Evolutionary conservation across 2,888 invertebrate species (phyloP), one percentile per base, ranked within the genome.

Genomic region (Imbricaverruca yamaguchii): DNA sequence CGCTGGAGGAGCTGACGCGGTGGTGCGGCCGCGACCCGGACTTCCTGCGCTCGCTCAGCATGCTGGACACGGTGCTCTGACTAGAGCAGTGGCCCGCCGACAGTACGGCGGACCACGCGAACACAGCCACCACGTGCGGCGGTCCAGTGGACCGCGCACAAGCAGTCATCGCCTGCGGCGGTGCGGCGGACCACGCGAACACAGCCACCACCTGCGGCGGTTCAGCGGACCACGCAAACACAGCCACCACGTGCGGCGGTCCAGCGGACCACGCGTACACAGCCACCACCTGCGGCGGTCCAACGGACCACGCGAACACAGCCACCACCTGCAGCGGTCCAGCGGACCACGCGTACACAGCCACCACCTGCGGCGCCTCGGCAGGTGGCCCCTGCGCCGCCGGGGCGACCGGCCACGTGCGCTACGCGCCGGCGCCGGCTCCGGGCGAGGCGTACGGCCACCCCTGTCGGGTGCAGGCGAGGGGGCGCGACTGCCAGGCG

Each of bases 1-100:
- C 94, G 11, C 92, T 92, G 81, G 93, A 94, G 85, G 94, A 94
- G 88, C 89, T 94, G 85, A 91, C 92, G 79, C 90, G 92, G 84
- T 93, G 93, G 93, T 93, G 93, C 87, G 90, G 91, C 80, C 90
- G 92, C 83, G 92, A 93, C 87, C 69, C 69, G 1, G 69, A 69
- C 39, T 69, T 69, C 53, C 92, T 92, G 84, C 90, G 90, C 82
- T 90, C 92, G 82, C 89, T 93, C 82, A 89, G 89, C 86, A 92
- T 92, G 55, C 88, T 93, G 83, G 91, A 92, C 86, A 91, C 92
- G 21, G 89, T 93, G 83, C n/a, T 69, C 21, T 69, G 69, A 69
- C 69, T 69, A 39, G 69, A 69, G 69, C 69, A 53, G 69, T 69
- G 69, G 69, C 69, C 69, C 8, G 39, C 18, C 39, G 39, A 15